A percentile compares a stretch with the other conserved stretches of the same genome.
phyloP scores from a whole-genome alignment of 2,797 vertebrate species.

The Crenuchus spilurus region DNA sequence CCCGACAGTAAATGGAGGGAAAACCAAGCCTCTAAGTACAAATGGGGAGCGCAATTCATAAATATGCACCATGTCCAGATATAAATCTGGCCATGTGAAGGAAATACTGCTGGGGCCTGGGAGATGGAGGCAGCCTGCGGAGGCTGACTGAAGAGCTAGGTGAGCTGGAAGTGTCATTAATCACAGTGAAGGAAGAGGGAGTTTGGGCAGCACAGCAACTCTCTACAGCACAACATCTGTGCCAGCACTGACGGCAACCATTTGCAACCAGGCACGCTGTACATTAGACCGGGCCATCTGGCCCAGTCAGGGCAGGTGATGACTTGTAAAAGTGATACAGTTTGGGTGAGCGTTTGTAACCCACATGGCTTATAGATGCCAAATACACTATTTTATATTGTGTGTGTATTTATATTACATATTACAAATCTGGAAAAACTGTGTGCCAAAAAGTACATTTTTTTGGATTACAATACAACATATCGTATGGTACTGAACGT shows the following conservation, averaged over 20 bases:
- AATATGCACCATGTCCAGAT: conserved; percentile 45
- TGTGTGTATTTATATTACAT: too few species aligned
- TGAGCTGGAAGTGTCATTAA: conserved; percentile 53
- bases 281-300: conserved; percentile 45
- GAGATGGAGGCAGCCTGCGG: conserved; percentile 43
- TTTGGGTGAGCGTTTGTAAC: conserved; percentile 1
- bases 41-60: conserved; percentile 50
- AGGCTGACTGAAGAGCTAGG: conserved; percentile 53
- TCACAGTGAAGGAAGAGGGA: conserved; percentile 56
- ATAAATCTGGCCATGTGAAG: conserved; percentile 53
- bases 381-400: too few species aligned
- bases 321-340: conserved; percentile 23
- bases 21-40: conserved; percentile 42
- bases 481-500: too few species aligned
- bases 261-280: conserved; percentile 45
- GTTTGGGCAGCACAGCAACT: conserved; percentile 39
- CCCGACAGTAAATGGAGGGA: conserved; percentile 45
- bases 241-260: conserved; percentile 50
- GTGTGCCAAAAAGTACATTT: not conserved
- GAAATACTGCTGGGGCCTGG: conserved; percentile 48
- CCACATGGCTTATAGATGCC: not conserved
- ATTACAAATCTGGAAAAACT: not conserved
- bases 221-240: conserved; percentile 52
- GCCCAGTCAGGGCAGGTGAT: conserved; percentile 33
- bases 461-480: too few species aligned